These are phyloP conservation scores for Meteorus colon DNA, from an alignment of 2,888 invertebrate genomes.

Conservation along the genomic window DNA sequence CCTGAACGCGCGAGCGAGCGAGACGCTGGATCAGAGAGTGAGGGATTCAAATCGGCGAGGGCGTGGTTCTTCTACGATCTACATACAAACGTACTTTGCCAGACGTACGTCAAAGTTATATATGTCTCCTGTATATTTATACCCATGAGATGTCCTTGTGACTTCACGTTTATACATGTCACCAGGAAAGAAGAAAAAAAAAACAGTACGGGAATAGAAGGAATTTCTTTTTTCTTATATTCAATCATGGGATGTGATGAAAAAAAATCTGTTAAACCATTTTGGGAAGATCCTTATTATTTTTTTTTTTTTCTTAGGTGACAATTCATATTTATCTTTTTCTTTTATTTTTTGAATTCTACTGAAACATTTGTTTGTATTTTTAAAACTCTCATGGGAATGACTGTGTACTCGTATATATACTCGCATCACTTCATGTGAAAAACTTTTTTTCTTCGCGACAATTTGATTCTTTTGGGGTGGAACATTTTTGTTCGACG, in stretches of 20 bases:
- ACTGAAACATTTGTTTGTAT: too few species aligned
- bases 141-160: constrained; percentile 41
- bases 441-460: too few species aligned
- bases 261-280: constrained; percentile 9
- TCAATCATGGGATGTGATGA: background rate
- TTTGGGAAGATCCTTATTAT: background rate
- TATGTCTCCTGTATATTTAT: constrained; percentile 30
- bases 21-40: constrained; percentile 42
- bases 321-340: background rate
- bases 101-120: constrained; percentile 48
- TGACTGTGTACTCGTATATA: too few species aligned
- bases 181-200: constrained; percentile 15
- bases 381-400: too few species aligned
- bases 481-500: too few species aligned
- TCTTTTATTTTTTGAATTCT: background rate
- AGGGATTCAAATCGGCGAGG: constrained; percentile 62
- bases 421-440: too few species aligned
- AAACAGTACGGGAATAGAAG: background rate
- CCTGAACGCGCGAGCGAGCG: constrained; percentile 48
- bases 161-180: background rate
- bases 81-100: constrained; percentile 60
- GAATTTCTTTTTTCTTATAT: background rate
- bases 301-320: background rate
- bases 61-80: constrained; percentile 71
- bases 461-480: too few species aligned